phyloP scores from a whole-genome alignment of 2,797 vertebrate genomes.

The Eptatretus atami region DNA sequence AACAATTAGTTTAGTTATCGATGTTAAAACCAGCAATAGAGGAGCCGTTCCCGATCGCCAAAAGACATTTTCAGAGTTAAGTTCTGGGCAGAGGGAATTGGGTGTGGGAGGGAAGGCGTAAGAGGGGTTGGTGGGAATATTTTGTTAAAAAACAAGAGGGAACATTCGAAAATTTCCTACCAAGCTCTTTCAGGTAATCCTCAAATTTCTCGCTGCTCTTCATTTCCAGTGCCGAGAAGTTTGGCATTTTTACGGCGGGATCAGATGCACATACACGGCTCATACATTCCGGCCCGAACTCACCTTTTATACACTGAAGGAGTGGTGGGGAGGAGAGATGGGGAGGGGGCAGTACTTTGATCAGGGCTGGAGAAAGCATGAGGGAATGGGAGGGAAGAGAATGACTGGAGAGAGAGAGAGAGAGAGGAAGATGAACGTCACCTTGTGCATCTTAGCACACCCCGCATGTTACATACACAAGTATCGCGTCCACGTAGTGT shows the following conservation, averaged over 20 bases:
- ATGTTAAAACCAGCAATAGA: no score
- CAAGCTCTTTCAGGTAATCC: conserved; percentile 41
- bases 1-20: no score
- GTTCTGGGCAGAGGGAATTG: neutral
- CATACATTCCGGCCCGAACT: neutral
- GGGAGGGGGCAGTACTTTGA: conserved; percentile 8
- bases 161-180: no score
- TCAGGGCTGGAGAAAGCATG: neutral
- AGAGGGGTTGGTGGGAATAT: no score
- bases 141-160: no score
- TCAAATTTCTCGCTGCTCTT: conserved; percentile 48
- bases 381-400: conserved; percentile 8
- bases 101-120: neutral
- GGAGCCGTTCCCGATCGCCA: neutral
- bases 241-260: conserved; percentile 14
- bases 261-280: neutral
- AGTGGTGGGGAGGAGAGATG: neutral
- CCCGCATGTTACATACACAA: no score
- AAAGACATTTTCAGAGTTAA: conserved; percentile 6
- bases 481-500: no score
- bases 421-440: no score
- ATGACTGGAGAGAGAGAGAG: no score
- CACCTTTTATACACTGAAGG: neutral
- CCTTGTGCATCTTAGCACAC: no score
- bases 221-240: conserved; percentile 66